Base-by-base conservation (phyloP, 1,140 invertebrate genomes). In the Hypsibius dujardini region DNA sequence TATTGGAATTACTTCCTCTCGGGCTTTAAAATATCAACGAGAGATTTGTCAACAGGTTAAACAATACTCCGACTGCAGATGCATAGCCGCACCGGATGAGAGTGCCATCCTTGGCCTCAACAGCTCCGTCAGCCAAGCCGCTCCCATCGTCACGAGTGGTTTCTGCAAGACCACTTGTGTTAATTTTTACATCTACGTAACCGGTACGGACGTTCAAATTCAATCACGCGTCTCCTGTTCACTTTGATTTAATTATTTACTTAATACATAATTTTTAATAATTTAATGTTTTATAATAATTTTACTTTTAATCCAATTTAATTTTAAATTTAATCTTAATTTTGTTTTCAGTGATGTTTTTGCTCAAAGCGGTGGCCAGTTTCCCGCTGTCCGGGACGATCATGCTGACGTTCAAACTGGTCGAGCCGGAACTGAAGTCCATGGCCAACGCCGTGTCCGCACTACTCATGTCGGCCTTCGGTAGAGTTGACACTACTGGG, bases 351-450 rank as follows among this genome's bases (percentile, higher is more conserved):
- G 62, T 67, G 12, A 67, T 67, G 62, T 67, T 67, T 42, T 7
- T 67, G 42, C 42, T 67, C 12, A 67, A 67, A 42, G 62, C 62
- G 3, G 45, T 67, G 3, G 62, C 12, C 7, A 42, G 12, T 67
- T 67, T 67, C 42, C 62, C 62, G 3, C 45, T 67, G 62, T 67
- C 62, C 12, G 62, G 62, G 12, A 67, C 62, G 12, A 67, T 67
- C 42, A 67, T 67, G 62, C 62, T 67, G 62, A 67, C 62, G 3
- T 67, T 67, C 42, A 12, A 42, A 42, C 62, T 67, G 3, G 62
- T 67, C 12, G 62, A 67, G 62, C 62, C 62, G 12, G 62, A 67
- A 67, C 62, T 67, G 12, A 67, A 67, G 42, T 67, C 62, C 62
- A 67, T 67, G 62, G 62, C 62, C 45, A 67, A 67, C 42, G 62